Evolutionary conservation across 2,888 invertebrate genomes (phyloP).

Genomic region (Venusia cambrica): DNA sequence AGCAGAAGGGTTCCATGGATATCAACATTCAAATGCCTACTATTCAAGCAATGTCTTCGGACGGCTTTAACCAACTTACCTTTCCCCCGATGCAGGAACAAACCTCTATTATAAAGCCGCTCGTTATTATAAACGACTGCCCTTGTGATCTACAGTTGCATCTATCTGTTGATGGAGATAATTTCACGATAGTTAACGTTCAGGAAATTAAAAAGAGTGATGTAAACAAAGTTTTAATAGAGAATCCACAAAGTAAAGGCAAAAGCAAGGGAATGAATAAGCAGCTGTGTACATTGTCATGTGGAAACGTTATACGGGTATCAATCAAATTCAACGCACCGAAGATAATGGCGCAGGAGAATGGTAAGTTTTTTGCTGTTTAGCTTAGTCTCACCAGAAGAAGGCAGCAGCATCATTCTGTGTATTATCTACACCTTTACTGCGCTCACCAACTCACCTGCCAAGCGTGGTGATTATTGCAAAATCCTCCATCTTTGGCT

Average conservation of each 20-base stretch:
- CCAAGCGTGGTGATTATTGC: too few species aligned
- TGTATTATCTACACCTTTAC: too few species aligned
- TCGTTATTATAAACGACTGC: slow-evolving; percentile 65
- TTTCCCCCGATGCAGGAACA: slow-evolving; percentile 57
- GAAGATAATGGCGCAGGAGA: slow-evolving; percentile 46
- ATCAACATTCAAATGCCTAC: slow-evolving; percentile 59
- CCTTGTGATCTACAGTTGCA: slow-evolving; percentile 59
- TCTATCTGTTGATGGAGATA: slow-evolving; percentile 49
- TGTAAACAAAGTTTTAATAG: slow-evolving; percentile 58
- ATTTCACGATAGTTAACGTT: slow-evolving; percentile 58
- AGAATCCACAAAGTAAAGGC: slow-evolving; percentile 42
- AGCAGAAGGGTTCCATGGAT: slow-evolving; percentile 48
- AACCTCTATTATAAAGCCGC: slow-evolving; percentile 45
- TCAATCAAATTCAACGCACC: slow-evolving; percentile 60
- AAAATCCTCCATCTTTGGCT: too few species aligned
- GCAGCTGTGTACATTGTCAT: slow-evolving; percentile 60
- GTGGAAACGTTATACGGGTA: slow-evolving; percentile 62
- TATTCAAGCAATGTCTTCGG: slow-evolving; percentile 62
- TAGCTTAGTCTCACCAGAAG: not conserved
- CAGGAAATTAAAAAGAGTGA: slow-evolving; percentile 66
- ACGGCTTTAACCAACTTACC: slow-evolving; percentile 57
- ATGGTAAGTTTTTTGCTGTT: slow-evolving; percentile 42
- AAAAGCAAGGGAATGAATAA: slow-evolving; percentile 53
- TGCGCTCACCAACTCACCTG: too few species aligned
- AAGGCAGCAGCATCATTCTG: too few species aligned